A percentile compares a stretch with the other conserved stretches of the same genome.
phyloP scores from a whole-genome alignment of 2,113 vertebrate species.

The Zosterops japonicus region DNA sequence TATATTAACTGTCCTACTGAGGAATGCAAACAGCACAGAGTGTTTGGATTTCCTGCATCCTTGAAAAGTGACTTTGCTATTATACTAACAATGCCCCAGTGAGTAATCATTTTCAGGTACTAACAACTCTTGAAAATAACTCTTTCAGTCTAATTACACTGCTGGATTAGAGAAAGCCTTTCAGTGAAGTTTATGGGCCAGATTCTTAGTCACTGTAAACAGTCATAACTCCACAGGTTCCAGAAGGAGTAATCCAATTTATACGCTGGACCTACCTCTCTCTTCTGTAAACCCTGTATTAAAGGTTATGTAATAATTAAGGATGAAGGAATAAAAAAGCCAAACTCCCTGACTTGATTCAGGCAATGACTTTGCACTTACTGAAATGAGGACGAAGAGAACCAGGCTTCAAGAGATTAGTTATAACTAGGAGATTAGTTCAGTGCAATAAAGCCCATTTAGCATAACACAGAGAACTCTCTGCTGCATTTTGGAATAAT shows the following conservation, averaged over 20 bases:
- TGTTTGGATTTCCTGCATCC: neutral
- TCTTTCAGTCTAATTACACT: neutral
- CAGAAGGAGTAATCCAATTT: constrained; percentile 2
- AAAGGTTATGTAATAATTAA: neutral
- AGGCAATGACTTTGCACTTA: neutral
- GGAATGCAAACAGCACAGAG: neutral
- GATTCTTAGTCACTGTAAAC: neutral
- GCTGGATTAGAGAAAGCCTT: neutral
- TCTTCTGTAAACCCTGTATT: neutral
- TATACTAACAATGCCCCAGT: neutral
- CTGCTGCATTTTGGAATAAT: neutral
- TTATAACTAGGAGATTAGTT: constrained; percentile 17
- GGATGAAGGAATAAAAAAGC: neutral
- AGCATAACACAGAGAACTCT: neutral
- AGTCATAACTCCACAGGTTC: neutral
- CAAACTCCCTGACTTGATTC: neutral
- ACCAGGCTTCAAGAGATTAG: neutral
- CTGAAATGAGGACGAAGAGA: neutral
- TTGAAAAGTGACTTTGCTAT: neutral
- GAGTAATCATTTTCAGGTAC: constrained; percentile 11
- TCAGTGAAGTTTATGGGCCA: neutral
- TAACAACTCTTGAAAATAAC: constrained; percentile 9
- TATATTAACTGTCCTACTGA: neutral
- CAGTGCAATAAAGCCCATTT: neutral
- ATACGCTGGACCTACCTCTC: neutral